These are phyloP conservation scores for Idaea biselata DNA, from an alignment of 2,888 invertebrate species.

Conservation along the genomic window DNA sequence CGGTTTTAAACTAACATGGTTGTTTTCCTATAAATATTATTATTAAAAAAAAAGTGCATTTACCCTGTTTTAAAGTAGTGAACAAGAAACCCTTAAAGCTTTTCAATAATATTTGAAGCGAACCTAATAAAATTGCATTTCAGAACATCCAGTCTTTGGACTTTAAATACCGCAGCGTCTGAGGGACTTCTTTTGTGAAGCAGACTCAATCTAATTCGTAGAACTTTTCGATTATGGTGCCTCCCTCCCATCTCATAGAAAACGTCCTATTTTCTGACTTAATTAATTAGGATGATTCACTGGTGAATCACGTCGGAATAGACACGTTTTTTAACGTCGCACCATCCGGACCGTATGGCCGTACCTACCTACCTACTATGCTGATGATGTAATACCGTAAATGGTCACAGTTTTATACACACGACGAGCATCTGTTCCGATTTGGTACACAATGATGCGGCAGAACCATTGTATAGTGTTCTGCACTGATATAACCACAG, in stretches of 20 bases:
- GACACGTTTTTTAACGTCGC: conserved; percentile 30
- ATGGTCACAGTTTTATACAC: conserved; percentile 27
- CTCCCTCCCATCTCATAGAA: conserved; percentile 3
- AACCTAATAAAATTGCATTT: too few relatives aligned
- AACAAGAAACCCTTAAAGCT: too few relatives aligned
- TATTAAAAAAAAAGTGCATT: too few relatives aligned
- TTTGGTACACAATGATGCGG: too few relatives aligned
- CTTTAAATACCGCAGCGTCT: background rate
- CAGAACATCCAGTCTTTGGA: background rate
- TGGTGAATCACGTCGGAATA: conserved; percentile 31
- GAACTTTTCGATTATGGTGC: conserved; percentile 5
- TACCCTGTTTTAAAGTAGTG: too few relatives aligned
- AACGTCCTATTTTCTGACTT: conserved; percentile 17
- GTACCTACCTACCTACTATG: conserved; percentile 12
- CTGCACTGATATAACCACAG: too few relatives aligned
- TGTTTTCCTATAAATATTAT: too few relatives aligned
- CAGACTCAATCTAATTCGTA: background rate
- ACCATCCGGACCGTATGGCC: conserved; percentile 17
- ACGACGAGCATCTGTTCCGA: background rate
- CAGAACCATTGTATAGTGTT: too few relatives aligned
- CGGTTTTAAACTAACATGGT: too few relatives aligned
- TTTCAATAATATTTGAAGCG: too few relatives aligned
- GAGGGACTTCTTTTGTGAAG: background rate
- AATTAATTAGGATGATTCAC: conserved; percentile 51
- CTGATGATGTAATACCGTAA: conserved; percentile 46